Evolutionary conservation across 2,113 vertebrate species (phyloP).

Genomic region (Eurystomus gularis): DNA sequence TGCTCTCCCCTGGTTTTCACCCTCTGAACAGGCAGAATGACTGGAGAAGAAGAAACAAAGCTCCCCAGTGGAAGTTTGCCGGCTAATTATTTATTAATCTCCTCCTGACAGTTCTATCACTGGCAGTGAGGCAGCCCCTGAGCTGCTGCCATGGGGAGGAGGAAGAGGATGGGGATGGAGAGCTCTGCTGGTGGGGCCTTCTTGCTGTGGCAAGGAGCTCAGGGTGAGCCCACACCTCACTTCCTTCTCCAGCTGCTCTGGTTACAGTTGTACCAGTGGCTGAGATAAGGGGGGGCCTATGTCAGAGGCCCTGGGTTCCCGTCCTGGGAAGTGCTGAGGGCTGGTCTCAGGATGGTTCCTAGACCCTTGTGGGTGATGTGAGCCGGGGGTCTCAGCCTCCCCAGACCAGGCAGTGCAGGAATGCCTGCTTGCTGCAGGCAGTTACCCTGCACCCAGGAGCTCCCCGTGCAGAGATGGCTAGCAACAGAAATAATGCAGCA

Average conservation of each 20-base stretch:
- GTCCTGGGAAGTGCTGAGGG: not conserved
- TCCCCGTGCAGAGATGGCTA: not conserved
- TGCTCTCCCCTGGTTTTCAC: not conserved
- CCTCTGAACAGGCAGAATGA: not conserved
- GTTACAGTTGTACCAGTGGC: fast-evolving
- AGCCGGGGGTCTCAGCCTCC: not conserved
- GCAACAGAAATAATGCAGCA: conserved; percentile 62
- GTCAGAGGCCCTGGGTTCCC: not conserved
- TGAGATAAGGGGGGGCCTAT: not conserved
- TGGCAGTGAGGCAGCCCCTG: not conserved
- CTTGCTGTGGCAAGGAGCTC: fast-evolving
- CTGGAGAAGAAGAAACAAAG: conserved; percentile 22
- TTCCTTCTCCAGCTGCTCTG: fast-evolving
- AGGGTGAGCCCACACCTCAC: fast-evolving
- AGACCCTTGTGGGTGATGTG: not conserved
- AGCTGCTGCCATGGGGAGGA: not conserved
- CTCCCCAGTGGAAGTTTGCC: not conserved
- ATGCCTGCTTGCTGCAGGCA: not conserved
- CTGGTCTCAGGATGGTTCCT: not conserved
- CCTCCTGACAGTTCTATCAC: not conserved
- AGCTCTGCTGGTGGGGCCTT: not conserved
- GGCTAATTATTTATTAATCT: conserved; percentile 49
- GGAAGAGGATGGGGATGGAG: not conserved
- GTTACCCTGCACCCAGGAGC: not conserved
- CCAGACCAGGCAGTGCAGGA: no score